Percentiles rank a stretch among this genome's conserved stretches.
phyloP scores from a whole-genome alignment of 1,140 invertebrate genomes.

The Atopsyche davidsoni region DNA sequence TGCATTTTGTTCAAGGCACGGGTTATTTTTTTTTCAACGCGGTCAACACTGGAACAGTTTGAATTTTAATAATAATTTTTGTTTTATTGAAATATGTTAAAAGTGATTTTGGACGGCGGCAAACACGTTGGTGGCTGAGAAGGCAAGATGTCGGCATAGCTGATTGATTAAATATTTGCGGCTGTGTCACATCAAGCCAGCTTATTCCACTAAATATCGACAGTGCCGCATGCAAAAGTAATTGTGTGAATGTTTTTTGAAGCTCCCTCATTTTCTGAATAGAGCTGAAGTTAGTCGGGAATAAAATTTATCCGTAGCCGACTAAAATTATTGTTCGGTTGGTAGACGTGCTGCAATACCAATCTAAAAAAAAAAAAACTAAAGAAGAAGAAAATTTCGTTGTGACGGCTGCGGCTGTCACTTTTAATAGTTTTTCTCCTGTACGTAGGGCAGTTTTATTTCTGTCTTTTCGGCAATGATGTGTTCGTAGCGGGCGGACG shows the following conservation, averaged over 20 bases:
- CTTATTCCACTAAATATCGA: constrained; percentile 45
- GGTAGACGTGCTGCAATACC: too few relatives aligned
- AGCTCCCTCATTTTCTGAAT: too few relatives aligned
- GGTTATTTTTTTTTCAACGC: neutral
- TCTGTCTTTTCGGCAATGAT: constrained; percentile 47
- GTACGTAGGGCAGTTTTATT: constrained; percentile 38
- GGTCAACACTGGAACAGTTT: neutral
- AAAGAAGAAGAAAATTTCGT: constrained; percentile 26
- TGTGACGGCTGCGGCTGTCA: constrained; percentile 40
- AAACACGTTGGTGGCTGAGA: constrained; percentile 50
- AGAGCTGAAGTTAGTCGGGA: too few relatives aligned
- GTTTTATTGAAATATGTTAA: neutral
- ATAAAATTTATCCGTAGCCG: too few relatives aligned
- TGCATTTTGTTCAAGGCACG: neutral
- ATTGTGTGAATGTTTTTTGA: too few relatives aligned
- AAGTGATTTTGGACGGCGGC: too few relatives aligned
- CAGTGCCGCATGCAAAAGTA: neutral
- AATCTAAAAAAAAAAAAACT: neutral
- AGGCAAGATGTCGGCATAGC: constrained; percentile 66
- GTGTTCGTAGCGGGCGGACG: constrained; percentile 46
- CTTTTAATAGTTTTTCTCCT: constrained; percentile 35
- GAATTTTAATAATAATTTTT: neutral
- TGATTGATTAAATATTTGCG: constrained; percentile 53
- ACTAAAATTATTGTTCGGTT: too few relatives aligned
- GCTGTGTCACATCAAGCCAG: constrained; percentile 61